Base-by-base conservation (phyloP, 1,140 invertebrate species). In the Steinernema khuongi region DNA sequence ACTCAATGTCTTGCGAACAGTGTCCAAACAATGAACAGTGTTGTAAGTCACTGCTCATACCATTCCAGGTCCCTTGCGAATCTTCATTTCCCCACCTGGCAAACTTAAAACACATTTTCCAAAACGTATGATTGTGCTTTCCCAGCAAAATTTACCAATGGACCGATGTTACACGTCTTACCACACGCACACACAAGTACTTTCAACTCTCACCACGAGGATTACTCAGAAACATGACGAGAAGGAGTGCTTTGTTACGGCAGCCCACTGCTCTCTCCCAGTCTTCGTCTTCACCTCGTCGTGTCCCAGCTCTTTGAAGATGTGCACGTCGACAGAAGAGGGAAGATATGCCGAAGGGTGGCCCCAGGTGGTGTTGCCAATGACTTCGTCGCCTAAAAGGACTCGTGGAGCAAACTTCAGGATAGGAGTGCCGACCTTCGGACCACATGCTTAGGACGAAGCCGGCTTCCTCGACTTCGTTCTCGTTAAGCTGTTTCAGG, bases 361-460 rank as follows among this genome's bases (percentile, higher is more conserved):
- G 19, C 71, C 71, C 71, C 71, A 72, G 18, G 33, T 32, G n/a
- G 26, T 31, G 30, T 72, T 72, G 1, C 71, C 71, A 26, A 72
- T 50, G 4, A 72, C 66, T 26, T 72, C 44, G 31, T 72, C 71
- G 7, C 50, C 50, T 60, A 60, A 60, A 60, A 14, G 26, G 26
- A 60, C 50, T 14, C 4, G 4, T 22, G n/a, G n/a, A 60, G 11
- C 26, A 7, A 4, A 22, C 7, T n/a, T 60, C 50, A 60, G 11
- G 11, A 60, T 60, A 22, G 50, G 26, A 60, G 14, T 60, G 50
- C 4, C 11, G 14, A 60, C 66, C 60, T 30, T 67, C 44, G 2
- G 71, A 72, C 71, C 71, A 72, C 18, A 72, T 28, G 1, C 43
- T 66, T n/a, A 66, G 22, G 41, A 72, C 44, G 19, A 66, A 19